Conservation (phyloP, 2,113 vertebrate genomes). For the Hippocampus comes region DNA sequence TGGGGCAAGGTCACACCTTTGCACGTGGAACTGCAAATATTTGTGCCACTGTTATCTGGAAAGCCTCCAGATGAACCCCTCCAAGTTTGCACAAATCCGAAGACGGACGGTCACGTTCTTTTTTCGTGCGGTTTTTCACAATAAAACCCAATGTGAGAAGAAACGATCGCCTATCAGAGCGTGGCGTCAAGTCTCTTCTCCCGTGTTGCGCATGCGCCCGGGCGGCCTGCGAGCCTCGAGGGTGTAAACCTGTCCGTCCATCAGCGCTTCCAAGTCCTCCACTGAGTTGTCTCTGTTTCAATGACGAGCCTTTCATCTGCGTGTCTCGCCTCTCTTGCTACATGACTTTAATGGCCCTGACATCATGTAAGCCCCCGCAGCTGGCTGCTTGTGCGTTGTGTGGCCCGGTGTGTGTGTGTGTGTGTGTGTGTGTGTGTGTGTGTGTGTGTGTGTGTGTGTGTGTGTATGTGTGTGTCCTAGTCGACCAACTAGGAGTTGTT, state of each 20-base stretch:
- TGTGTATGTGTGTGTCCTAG: constrained; percentile 13
- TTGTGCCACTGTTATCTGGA: constrained; percentile 42
- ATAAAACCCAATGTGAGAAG: not conserved
- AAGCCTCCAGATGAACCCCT: constrained; percentile 52
- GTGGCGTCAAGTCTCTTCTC: not conserved
- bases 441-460: no score
- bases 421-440: no score
- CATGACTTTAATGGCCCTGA: constrained; percentile 67
- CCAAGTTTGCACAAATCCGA: constrained; percentile 5
- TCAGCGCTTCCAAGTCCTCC: constrained; percentile 47
- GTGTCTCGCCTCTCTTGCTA: constrained; percentile 56
- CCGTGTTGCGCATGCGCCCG: not conserved
- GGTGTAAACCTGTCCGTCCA: constrained; percentile 50
- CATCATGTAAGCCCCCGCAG: constrained; percentile 66
- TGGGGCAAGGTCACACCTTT: constrained; percentile 17
- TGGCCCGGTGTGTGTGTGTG: not conserved
- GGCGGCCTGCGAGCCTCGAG: constrained; percentile 30
- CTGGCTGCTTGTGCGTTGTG: constrained; percentile 42
- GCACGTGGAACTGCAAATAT: constrained; percentile 14
- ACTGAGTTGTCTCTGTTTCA: constrained; percentile 50
- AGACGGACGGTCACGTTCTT: no score
- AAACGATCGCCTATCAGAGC: not conserved
- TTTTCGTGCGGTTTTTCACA: no score
- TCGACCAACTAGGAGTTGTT: constrained; percentile 52
- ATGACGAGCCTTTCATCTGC: constrained; percentile 64